Evolutionary conservation across 2,113 vertebrate species (phyloP), one percentile per base, ranked within the genome.

Genomic region (Amia ocellicauda): DNA sequence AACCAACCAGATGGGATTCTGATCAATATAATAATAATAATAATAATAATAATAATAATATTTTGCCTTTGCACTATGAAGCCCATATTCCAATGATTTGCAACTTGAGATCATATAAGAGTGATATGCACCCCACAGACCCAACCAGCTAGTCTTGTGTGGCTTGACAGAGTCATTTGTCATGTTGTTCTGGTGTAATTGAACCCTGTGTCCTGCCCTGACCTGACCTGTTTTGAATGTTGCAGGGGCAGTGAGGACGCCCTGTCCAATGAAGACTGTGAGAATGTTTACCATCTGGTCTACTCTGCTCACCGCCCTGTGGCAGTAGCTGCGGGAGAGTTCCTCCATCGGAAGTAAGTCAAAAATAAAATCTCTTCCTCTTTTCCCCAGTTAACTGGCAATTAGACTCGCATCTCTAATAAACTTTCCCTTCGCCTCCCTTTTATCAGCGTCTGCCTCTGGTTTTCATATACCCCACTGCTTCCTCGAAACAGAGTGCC

Each of bases 281-380:
- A 99, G 86, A 99, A 99, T 41, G 97, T 99, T 60, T 99, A 99
- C 80, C 97, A 99, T 77, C 88, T 99, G 78, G 97, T 99, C 1
- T 99, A 99, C 77, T 99, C 97, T 0, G 97, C 97, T 64, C 97
- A 99, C 75, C 87, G 97, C 5, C 97, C 97, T 1, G 96, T 99
- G 62, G 97, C 97, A 7, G 95, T 99, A 5, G 97, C 97, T 52
- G 96, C 97, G 57, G 97, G 97, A 73, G 97, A 99, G 66, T 99
- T 99, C 66, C 91, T 99, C 68, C 96, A 99, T 77, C 93, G 96
- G 82, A 99, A 99, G 97, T 99, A 79, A 91, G 93, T 79, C 10
- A n/a, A n/a, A n/a, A n/a, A n/a, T n/a, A n/a, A n/a, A n/a, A n/a
- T n/a, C n/a, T 14, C 7, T n/a, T 47, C 45, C 26, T 26, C 19